phyloP scores from a whole-genome alignment of 1,140 invertebrate genomes.

The Phocides pigmalion region DNA sequence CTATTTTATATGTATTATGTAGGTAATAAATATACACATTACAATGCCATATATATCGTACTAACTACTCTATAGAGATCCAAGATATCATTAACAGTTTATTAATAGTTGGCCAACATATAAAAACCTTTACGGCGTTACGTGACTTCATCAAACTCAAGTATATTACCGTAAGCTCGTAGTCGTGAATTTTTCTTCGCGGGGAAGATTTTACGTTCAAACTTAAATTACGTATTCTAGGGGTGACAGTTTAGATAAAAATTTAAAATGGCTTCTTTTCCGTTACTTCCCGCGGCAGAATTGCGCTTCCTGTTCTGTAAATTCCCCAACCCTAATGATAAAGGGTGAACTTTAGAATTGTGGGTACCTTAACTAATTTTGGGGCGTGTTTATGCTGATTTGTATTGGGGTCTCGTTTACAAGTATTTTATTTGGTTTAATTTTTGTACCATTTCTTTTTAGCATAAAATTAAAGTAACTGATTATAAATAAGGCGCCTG shows the following conservation, averaged over 20 bases:
- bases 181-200: slow-evolving; percentile 65
- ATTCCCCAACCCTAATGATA: slow-evolving; percentile 23
- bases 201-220: slow-evolving; percentile 69
- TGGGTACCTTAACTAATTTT: slow-evolving; percentile 8
- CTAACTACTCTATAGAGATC: background rate
- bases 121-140: slow-evolving; percentile 47
- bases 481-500: no score
- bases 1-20: no score
- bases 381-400: slow-evolving; percentile 11
- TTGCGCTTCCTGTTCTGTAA: slow-evolving; percentile 29
- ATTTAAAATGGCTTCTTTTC: slow-evolving; percentile 56
- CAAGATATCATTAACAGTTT: background rate
- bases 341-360: slow-evolving; percentile 26
- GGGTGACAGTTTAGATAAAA: slow-evolving; percentile 68
- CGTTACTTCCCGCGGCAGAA: slow-evolving; percentile 36
- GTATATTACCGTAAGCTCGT: slow-evolving; percentile 54
- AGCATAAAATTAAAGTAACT: no score
- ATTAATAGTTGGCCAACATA: slow-evolving; percentile 21
- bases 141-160: slow-evolving; percentile 70
- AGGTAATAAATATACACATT: no score
- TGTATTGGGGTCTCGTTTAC: background rate
- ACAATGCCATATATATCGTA: background rate
- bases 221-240: slow-evolving; percentile 72
- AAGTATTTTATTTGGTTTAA: background rate
- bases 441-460: background rate